Evolutionary conservation across 1,140 invertebrate species (phyloP).

Genomic region (Caenorhabditis latens): DNA sequence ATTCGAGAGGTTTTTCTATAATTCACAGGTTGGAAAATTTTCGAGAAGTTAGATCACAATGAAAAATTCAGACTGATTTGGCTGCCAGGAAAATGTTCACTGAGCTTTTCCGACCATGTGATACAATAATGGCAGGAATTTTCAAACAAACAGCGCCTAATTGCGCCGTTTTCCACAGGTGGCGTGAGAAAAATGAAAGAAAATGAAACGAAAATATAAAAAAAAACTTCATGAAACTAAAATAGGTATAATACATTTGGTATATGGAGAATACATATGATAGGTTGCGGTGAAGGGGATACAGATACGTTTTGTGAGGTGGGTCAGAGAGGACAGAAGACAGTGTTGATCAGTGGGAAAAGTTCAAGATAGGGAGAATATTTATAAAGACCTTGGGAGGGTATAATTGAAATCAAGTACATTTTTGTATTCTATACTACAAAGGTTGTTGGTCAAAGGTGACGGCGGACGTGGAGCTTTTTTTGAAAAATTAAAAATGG

Average conservation of each 20-base stretch:
- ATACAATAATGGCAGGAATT: not conserved
- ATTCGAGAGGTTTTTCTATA: no score
- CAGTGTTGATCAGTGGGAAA: not conserved
- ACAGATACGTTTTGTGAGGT: not conserved
- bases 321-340: not conserved
- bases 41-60: no score
- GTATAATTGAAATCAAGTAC: conserved; percentile 1
- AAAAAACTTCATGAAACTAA: not conserved
- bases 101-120: not conserved
- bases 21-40: no score
- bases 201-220: not conserved
- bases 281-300: not conserved
- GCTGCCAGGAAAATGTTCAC: not conserved
- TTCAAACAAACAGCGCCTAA: not conserved
- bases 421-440: conserved; percentile 7
- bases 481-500: not conserved
- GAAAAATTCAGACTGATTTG: no score
- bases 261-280: not conserved
- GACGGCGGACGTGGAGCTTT: not conserved
- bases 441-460: not conserved
- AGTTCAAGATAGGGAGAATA: not conserved
- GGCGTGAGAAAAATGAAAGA: not conserved
- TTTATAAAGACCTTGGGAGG: not conserved
- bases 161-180: not conserved
- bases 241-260: conserved; percentile 17